A percentile compares a stretch with the other conserved stretches of the same genome.
Conservation (phyloP, 2,888 invertebrate genomes). For the Drosophila heteroneura region DNA sequence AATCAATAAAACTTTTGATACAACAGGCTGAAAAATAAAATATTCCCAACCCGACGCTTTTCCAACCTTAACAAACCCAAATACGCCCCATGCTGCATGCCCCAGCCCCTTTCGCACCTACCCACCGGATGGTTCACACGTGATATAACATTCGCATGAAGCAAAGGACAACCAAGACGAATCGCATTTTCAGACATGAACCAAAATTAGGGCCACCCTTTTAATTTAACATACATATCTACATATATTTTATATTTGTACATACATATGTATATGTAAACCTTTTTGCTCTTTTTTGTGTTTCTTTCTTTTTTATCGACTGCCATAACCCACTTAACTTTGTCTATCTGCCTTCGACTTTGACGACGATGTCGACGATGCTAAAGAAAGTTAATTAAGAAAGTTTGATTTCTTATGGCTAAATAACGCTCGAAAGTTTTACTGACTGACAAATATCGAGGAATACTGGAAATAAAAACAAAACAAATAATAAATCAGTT, state of each 20-base stretch:
- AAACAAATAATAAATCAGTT: slow-evolving; percentile 29
- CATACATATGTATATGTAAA: slow-evolving; percentile 4
- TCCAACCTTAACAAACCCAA: slow-evolving; percentile 24
- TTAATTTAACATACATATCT: slow-evolving; percentile 23
- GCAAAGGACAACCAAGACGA: slow-evolving; percentile 3
- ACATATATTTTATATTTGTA: neutral
- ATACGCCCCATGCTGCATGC: slow-evolving; percentile 1
- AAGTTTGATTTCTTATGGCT: slow-evolving; percentile 80
- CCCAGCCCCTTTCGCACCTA: neutral
- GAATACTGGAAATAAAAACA: slow-evolving; percentile 68
- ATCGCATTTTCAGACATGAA: slow-evolving; percentile 10
- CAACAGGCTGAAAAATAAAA: slow-evolving; percentile 45
- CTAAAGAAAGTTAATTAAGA: slow-evolving; percentile 76
- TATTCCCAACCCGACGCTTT: slow-evolving; percentile 31
- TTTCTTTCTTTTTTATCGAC: slow-evolving; percentile 20
- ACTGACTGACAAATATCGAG: slow-evolving; percentile 79
- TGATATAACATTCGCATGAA: slow-evolving; percentile 37
- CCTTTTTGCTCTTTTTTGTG: neutral
- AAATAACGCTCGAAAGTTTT: slow-evolving; percentile 78
- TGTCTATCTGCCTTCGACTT: slow-evolving; percentile 47
- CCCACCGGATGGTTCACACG: slow-evolving; percentile 22
- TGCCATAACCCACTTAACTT: slow-evolving; percentile 59
- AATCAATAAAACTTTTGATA: slow-evolving; percentile 77
- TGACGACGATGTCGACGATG: slow-evolving; percentile 44
- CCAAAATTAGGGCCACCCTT: slow-evolving; percentile 24